Percentiles rank a stretch among this genome's conserved stretches.
These are phyloP conservation scores for Toxotes chatareus DNA, from an alignment of 2,113 vertebrate genomes.

Conservation along the genomic window DNA sequence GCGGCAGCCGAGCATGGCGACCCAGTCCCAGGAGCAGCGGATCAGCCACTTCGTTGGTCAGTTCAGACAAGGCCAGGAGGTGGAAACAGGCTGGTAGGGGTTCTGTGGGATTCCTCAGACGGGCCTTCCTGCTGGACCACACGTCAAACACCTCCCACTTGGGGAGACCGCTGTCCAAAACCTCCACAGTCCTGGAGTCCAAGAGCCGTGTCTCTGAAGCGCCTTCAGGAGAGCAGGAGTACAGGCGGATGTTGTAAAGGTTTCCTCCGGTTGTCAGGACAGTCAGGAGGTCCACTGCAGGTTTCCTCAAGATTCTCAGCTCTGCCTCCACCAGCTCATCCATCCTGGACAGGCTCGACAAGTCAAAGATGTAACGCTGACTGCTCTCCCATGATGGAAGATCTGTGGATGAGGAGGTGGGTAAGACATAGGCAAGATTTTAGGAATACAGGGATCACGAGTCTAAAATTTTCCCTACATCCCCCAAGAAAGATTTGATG, in stretches of 20 bases:
- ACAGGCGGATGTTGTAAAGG: conserved; percentile 80
- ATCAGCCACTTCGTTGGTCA: conserved; percentile 62
- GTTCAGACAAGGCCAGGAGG: conserved; percentile 79
- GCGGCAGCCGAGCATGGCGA: conserved; percentile 59
- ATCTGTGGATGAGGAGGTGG: conserved; percentile 16
- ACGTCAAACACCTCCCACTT: conserved; percentile 91
- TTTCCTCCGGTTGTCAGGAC: conserved; percentile 58
- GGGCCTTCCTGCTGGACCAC: conserved; percentile 76
- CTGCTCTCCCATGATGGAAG: conserved; percentile 51
- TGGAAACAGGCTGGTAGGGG: conserved; percentile 78
- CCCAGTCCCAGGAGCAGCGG: conserved; percentile 82
- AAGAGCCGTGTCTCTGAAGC: conserved; percentile 73
- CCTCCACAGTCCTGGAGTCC: conserved; percentile 81
- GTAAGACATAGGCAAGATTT: too few relatives aligned
- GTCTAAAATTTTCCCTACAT: too few relatives aligned
- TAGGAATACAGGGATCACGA: too few relatives aligned
- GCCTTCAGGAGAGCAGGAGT: conserved; percentile 74
- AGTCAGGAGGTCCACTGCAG: conserved; percentile 56
- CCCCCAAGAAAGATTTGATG: too few relatives aligned
- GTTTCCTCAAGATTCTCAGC: conserved; percentile 84
- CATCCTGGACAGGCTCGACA: conserved; percentile 82
- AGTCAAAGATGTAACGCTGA: conserved; percentile 87
- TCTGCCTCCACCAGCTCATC: conserved; percentile 88
- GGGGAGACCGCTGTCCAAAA: conserved; percentile 61
- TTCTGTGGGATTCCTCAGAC: conserved; percentile 47